Evolutionary conservation across 2,113 vertebrate genomes (phyloP).

Genomic region (Spea bombifrons): DNA sequence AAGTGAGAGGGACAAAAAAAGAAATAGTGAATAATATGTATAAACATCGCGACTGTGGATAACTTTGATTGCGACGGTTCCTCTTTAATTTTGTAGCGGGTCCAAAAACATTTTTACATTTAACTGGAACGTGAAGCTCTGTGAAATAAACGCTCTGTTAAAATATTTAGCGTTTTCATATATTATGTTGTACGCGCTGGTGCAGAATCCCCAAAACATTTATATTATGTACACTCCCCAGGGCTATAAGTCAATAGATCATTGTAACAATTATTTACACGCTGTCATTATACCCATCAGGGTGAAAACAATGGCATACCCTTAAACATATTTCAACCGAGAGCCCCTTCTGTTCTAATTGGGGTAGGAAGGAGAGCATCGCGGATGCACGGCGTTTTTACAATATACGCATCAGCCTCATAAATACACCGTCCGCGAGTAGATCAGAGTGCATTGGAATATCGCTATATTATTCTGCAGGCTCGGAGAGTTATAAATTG

Average conservation of each 20-base stretch:
- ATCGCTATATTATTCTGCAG: not conserved
- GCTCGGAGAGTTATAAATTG: not conserved
- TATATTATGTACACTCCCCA: not conserved
- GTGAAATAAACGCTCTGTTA: not conserved
- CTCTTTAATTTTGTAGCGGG: too few species aligned
- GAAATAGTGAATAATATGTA: too few species aligned
- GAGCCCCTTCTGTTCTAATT: not conserved
- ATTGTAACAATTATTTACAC: not conserved
- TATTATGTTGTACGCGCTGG: not conserved
- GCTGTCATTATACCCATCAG: not conserved
- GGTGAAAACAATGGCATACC: not conserved
- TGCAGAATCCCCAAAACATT: not conserved
- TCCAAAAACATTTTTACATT: too few species aligned
- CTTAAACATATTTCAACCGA: not conserved
- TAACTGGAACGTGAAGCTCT: too few species aligned
- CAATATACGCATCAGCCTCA: not conserved
- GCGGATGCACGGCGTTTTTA: not conserved
- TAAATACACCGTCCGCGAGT: not conserved
- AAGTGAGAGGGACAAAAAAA: too few species aligned
- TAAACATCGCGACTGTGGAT: too few species aligned
- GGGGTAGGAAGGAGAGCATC: not conserved
- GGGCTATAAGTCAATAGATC: constrained; percentile 4
- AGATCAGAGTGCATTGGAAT: not conserved
- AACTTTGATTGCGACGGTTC: too few species aligned
- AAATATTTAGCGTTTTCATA: not conserved